Evolutionary conservation across 2,113 vertebrate genomes (phyloP), one percentile per base, ranked within the genome.

Genomic region (Scomber japonicus): DNA sequence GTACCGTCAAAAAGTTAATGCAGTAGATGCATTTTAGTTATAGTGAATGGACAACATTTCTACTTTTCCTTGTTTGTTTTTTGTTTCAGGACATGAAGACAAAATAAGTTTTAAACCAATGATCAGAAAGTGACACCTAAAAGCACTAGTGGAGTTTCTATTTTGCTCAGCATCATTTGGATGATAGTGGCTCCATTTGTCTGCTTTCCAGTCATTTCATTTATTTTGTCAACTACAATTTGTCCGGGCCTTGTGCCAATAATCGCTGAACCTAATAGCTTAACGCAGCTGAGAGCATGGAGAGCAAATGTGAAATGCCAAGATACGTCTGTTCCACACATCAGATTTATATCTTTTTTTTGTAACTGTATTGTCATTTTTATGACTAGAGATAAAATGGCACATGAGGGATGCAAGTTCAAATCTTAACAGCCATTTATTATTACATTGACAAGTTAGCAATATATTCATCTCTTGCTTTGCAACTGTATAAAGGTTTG

Each of bases 261-360:
- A 57, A 79, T 80, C 54, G 65, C 67, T 63, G 13, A 77, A 80
- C 76, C n/a, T 60, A 71, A 83, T 74, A 44, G 59, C 54, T 71
- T 65, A 73, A 73, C 71, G 61, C 27, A 31, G 51, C 71, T 64
- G 48, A 80, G 51, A 48, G 60, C 10, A 51, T 54, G 50, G 12
- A 48, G 45, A 60, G 67, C 19, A 54, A 35, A 74, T 70, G n/a
- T 55, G 31, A 61, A 61, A n/a, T 40, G 35, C 9, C 12, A 75
- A 59, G 30, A 66, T 48, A 27, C 35, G 30, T 24, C 21, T 63
- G 40, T 50, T 71, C 3, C 55, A 78, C 45, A 31, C 60, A 15
- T 50, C 31, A 15, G 16, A 61, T 50, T 56, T 62, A 19, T 9
- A 46, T 17, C 64, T 35, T 35, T 35, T 40, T 40, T 40, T 40